Percentiles rank a stretch among this genome's conserved stretches.
Evolutionary conservation across 2,888 invertebrate species (phyloP).

Genomic region (Silvanus unidentatus): DNA sequence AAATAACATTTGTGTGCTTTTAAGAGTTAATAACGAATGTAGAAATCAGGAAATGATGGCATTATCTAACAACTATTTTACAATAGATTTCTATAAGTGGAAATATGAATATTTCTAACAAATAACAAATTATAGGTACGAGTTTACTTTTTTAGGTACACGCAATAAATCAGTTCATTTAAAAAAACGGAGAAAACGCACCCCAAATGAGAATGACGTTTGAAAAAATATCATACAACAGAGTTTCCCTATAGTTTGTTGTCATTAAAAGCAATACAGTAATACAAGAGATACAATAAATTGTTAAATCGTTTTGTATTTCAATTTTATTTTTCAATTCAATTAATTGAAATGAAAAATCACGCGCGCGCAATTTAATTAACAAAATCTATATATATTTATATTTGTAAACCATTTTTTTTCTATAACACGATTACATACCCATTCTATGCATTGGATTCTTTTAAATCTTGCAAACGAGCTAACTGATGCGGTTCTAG

Average conservation of each 20-base stretch:
- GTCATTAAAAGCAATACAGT: constrained; percentile 10
- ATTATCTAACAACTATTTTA: too few relatives aligned
- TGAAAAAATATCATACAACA: too few relatives aligned
- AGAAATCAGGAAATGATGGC: neutral
- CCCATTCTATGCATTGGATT: constrained; percentile 74
- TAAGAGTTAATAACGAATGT: neutral
- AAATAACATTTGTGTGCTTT: neutral
- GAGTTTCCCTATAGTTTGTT: constrained; percentile 10
- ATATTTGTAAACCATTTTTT: too few relatives aligned
- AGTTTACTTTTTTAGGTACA: constrained; percentile 15
- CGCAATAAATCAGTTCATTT: constrained; percentile 17
- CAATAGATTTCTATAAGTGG: constrained; percentile 14
- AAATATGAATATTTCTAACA: constrained; percentile 25
- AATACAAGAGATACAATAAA: constrained; percentile 19
- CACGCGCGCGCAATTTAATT: too few relatives aligned
- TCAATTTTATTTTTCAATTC: too few relatives aligned
- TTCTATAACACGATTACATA: constrained; percentile 11
- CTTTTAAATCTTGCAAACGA: constrained; percentile 80
- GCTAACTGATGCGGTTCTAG: constrained; percentile 84
- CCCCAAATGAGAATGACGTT: too few relatives aligned
- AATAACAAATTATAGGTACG: constrained; percentile 33
- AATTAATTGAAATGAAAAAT: too few relatives aligned
- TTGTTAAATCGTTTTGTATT: too few relatives aligned
- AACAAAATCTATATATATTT: too few relatives aligned
- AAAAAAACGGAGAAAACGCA: too few relatives aligned